Evolutionary conservation across 2,797 vertebrate genomes (phyloP).

Genomic region (Notolabrus celidotus): DNA sequence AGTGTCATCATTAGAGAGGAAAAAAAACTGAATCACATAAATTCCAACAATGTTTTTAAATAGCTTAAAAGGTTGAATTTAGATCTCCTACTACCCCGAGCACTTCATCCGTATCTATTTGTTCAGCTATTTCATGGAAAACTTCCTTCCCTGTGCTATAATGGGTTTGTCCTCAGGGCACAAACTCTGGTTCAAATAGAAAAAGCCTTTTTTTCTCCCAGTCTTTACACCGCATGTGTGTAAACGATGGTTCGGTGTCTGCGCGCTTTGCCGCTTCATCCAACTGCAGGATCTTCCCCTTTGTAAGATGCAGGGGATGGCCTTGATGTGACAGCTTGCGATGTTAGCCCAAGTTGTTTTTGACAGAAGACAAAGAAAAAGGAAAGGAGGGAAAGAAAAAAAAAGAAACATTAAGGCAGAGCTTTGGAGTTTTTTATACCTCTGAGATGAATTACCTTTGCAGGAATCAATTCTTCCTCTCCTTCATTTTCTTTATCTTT

Average conservation of each 20-base stretch:
- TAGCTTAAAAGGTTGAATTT: conserved; percentile 49
- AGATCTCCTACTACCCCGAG: conserved; percentile 44
- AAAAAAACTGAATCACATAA: conserved; percentile 1
- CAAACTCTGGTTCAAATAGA: conserved; percentile 69
- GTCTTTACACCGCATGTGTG: conserved; percentile 65
- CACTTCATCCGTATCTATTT: conserved; percentile 58
- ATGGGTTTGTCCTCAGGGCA: conserved; percentile 73
- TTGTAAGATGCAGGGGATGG: conserved; percentile 76
- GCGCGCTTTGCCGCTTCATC: conserved; percentile 56
- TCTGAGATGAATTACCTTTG: conserved; percentile 74
- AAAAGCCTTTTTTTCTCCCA: conserved; percentile 31
- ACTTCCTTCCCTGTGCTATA: conserved; percentile 64
- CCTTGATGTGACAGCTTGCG: conserved; percentile 84
- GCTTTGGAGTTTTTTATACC: conserved; percentile 65
- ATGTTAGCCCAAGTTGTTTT: conserved; percentile 85
- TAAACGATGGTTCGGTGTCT: conserved; percentile 65
- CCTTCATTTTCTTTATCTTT: conserved; percentile 62
- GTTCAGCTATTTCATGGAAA: conserved; percentile 66
- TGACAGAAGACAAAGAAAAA: conserved; percentile 83
- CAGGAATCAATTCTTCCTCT: conserved; percentile 74
- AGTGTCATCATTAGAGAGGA: conserved; percentile 8
- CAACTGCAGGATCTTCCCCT: conserved; percentile 72
- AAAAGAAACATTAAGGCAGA: conserved; percentile 64
- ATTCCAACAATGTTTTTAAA: conserved; percentile 38
- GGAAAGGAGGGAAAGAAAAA: conserved; percentile 51